Evolutionary conservation across 1,140 invertebrate genomes (phyloP).

Genomic region (Caerostris darwini): DNA sequence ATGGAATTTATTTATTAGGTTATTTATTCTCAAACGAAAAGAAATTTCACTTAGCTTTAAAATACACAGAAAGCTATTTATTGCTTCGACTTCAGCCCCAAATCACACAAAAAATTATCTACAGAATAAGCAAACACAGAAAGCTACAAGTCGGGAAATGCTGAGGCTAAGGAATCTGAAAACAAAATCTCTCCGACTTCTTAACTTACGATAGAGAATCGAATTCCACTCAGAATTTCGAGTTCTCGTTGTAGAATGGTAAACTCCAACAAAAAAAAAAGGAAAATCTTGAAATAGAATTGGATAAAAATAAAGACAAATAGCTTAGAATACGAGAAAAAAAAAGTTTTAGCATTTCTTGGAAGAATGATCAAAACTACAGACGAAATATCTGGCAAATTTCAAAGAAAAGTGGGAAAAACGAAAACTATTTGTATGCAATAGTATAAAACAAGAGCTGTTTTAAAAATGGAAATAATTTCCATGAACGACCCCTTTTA

Average conservation of each 20-base stretch:
- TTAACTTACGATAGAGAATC: neutral
- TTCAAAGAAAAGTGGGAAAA: neutral
- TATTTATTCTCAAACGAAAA: no score
- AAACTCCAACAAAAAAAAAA: neutral
- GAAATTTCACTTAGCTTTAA: no score
- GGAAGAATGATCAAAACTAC: neutral
- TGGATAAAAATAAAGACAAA: neutral
- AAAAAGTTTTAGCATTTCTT: neutral
- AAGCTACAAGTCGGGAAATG: neutral
- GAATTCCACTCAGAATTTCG: neutral
- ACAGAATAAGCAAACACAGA: neutral
- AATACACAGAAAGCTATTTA: no score
- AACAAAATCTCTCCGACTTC: neutral
- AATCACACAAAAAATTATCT: no score
- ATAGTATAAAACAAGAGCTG: neutral
- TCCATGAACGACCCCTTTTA: no score
- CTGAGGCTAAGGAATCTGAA: neutral
- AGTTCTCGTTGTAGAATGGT: neutral
- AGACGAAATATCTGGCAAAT: neutral
- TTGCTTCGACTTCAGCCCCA: no score
- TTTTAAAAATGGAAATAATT: neutral
- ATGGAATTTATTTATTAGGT: no score
- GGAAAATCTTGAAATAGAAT: neutral
- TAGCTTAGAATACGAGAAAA: neutral
- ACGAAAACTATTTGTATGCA: neutral